Evolutionary conservation across 2,888 invertebrate species (phyloP).

Genomic region (Leucophenga montana): DNA sequence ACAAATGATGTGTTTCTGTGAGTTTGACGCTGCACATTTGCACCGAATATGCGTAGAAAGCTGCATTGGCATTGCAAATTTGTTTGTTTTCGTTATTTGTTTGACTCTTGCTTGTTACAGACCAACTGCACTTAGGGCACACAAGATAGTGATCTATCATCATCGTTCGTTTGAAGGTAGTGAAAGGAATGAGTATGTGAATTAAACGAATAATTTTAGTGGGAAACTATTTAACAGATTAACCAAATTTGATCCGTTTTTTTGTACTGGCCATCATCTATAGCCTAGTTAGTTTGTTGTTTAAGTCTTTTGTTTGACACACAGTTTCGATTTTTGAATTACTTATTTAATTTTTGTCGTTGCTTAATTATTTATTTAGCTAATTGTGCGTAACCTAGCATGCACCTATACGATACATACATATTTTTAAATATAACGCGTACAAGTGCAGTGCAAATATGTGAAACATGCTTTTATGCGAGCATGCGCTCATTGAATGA

Average conservation of each 20-base stretch:
- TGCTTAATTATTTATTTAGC: conserved; percentile 18
- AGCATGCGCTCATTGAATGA: background rate
- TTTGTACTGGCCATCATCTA: background rate
- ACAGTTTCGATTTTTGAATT: background rate
- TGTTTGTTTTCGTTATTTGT: conserved; percentile 7
- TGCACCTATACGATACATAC: background rate
- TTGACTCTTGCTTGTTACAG: background rate
- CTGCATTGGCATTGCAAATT: background rate
- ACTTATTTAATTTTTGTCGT: background rate
- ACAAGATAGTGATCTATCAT: conserved; percentile 10
- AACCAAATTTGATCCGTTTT: too few species aligned
- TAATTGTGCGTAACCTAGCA: conserved; percentile 16
- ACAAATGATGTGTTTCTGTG: conserved; percentile 36
- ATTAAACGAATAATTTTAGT: background rate
- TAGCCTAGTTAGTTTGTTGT: conserved; percentile 57
- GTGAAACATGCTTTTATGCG: conserved; percentile 6
- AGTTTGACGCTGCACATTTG: conserved; percentile 22
- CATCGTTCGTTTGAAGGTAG: background rate
- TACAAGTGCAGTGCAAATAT: conserved; percentile 16
- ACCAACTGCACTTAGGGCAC: too few species aligned
- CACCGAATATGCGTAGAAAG: too few species aligned
- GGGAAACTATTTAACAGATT: too few species aligned
- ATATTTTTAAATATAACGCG: background rate
- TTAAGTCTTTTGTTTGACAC: conserved; percentile 43
- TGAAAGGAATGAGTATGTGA: background rate